phyloP scores from a whole-genome alignment of 2,113 vertebrate genomes.

The Crocuta crocuta region DNA sequence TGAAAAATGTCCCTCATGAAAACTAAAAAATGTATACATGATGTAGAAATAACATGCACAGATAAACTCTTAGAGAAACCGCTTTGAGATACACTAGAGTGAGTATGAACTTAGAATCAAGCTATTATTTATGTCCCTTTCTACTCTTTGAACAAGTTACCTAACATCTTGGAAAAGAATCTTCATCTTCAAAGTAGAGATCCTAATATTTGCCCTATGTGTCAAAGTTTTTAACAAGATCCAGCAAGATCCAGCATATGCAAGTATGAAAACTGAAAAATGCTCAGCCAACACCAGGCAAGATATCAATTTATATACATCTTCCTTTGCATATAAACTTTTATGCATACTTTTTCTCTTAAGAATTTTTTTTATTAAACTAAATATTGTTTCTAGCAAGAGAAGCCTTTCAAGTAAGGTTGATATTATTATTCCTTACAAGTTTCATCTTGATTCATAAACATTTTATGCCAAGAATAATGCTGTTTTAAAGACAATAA shows the following conservation, averaged over 20 bases:
- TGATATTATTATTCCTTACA: slow-evolving; percentile 86
- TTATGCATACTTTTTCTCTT: slow-evolving; percentile 37
- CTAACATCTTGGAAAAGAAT: not conserved
- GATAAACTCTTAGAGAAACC: not conserved
- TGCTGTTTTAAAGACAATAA: slow-evolving; percentile 87
- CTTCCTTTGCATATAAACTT: not conserved
- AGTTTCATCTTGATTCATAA: slow-evolving; percentile 89
- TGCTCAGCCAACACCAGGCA: not conserved
- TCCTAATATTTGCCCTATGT: not conserved
- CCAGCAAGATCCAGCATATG: not conserved
- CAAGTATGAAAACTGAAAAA: not conserved
- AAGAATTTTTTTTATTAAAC: slow-evolving; percentile 75
- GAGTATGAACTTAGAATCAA: not conserved
- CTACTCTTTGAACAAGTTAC: not conserved
- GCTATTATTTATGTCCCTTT: not conserved
- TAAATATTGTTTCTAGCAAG: slow-evolving; percentile 84
- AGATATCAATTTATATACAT: not conserved
- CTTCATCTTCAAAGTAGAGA: not conserved
- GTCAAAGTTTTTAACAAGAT: slow-evolving; percentile 13
- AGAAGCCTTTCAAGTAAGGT: slow-evolving; percentile 85
- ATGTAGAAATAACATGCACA: not conserved
- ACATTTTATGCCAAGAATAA: slow-evolving; percentile 89
- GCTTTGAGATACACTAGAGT: not conserved
- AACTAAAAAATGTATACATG: not conserved
- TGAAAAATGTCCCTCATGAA: not conserved